A percentile compares a stretch with the other conserved stretches of the same genome.
Evolutionary conservation across 37 sponge, comb jelly and placozoan species (phyloP).

Genomic region (Eunapius fragilis): DNA sequence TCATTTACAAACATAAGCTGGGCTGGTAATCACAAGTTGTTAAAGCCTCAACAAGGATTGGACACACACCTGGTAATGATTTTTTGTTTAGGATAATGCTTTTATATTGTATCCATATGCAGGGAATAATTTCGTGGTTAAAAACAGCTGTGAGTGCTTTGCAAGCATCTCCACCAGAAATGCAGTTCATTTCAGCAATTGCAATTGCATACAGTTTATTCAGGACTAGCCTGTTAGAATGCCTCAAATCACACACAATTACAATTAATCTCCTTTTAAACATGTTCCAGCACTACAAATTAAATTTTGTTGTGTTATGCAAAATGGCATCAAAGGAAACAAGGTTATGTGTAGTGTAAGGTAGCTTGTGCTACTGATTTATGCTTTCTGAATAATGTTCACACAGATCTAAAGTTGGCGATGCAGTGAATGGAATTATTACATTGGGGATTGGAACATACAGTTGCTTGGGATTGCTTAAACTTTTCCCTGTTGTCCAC

Average conservation of each 20-base stretch:
- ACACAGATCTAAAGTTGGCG: background rate
- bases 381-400: background rate
- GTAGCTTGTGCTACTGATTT: background rate
- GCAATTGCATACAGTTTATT: background rate
- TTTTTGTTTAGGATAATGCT: background rate
- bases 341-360: background rate
- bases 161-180: background rate
- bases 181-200: background rate
- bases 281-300: background rate
- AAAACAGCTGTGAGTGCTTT: background rate
- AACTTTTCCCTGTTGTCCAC: background rate
- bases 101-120: background rate
- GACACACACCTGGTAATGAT: background rate
- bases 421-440: background rate
- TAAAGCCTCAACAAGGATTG: background rate
- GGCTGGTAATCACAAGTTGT: background rate
- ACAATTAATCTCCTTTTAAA: background rate
- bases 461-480: background rate
- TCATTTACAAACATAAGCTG: background rate
- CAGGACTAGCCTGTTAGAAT: background rate
- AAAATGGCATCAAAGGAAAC: background rate
- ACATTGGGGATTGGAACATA: background rate
- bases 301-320: background rate
- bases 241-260: background rate
- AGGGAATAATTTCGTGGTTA: background rate